A percentile compares a stretch with the other conserved stretches of the same genome.
Conservation (phyloP, 2,888 invertebrate genomes). For the Caenorhabditis afra region DNA sequence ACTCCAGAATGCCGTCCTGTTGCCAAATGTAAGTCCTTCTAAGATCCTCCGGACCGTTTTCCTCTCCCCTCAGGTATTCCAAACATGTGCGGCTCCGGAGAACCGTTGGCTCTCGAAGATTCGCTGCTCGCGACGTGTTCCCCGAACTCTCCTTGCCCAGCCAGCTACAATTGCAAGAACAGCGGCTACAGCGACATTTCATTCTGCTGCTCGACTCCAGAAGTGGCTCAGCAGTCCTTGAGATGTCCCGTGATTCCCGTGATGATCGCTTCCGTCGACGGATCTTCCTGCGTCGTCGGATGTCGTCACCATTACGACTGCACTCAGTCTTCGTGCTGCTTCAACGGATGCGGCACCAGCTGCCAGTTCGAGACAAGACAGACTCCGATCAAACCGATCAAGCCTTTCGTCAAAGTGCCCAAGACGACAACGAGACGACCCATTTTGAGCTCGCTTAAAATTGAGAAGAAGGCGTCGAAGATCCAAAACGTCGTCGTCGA, state of each 20-base stretch:
- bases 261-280: slow-evolving; percentile 62
- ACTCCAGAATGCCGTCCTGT: slow-evolving; percentile 62
- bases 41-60: neutral
- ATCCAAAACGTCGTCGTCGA: slow-evolving; percentile 38
- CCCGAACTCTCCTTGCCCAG: slow-evolving; percentile 67
- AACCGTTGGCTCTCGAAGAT: slow-evolving; percentile 64
- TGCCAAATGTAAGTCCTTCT: slow-evolving; percentile 66
- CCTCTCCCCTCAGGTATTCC: slow-evolving; percentile 66
- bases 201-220: slow-evolving; percentile 72
- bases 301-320: slow-evolving; percentile 70
- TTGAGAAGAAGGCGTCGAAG: slow-evolving; percentile 50
- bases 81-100: slow-evolving; percentile 71
- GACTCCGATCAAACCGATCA: slow-evolving; percentile 39
- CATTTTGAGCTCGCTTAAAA: slow-evolving; percentile 47
- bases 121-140: slow-evolving; percentile 67
- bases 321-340: slow-evolving; percentile 70
- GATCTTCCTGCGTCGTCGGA: slow-evolving; percentile 63
- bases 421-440: slow-evolving; percentile 28
- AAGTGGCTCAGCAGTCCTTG: slow-evolving; percentile 45
- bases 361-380: slow-evolving; percentile 68
- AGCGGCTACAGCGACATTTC: slow-evolving; percentile 70
- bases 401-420: slow-evolving; percentile 1
- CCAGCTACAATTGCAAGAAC: slow-evolving; percentile 71
- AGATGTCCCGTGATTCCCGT: slow-evolving; percentile 55
- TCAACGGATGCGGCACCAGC: slow-evolving; percentile 74